Conservation (phyloP, 2,888 invertebrate genomes). For the Melanophora roralis region DNA sequence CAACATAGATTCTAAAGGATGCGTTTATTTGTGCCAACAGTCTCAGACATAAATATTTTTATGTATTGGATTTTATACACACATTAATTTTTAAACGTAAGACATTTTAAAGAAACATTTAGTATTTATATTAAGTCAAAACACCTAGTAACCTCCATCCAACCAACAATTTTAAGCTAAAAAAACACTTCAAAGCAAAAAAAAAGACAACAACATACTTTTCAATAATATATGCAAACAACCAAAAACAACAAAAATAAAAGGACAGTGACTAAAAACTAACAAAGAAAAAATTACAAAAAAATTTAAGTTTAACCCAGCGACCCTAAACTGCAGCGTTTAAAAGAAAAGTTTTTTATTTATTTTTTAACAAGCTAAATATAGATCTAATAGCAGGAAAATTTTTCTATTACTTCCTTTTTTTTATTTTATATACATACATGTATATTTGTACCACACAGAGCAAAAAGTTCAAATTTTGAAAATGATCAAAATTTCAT, state of each 20-base stretch:
- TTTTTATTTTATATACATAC: too few species aligned
- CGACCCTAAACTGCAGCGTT: too few species aligned
- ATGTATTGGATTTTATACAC: not conserved
- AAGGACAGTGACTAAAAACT: slow-evolving; percentile 38
- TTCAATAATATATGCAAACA: not conserved
- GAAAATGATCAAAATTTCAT: too few species aligned
- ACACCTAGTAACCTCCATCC: slow-evolving; percentile 3
- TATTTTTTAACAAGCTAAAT: too few species aligned
- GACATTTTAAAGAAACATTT: slow-evolving; percentile 6
- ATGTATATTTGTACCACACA: too few species aligned
- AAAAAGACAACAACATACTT: slow-evolving; percentile 4
- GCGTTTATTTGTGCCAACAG: too few species aligned
- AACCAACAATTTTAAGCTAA: not conserved
- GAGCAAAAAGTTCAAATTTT: too few species aligned
- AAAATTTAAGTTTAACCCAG: slow-evolving; percentile 19
- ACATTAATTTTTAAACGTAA: slow-evolving; percentile 5
- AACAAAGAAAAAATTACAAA: not conserved
- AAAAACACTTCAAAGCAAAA: not conserved
- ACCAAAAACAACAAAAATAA: not conserved
- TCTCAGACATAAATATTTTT: too few species aligned
- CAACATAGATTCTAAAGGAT: too few species aligned
- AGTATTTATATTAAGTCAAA: slow-evolving; percentile 40
- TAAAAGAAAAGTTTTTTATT: too few species aligned
- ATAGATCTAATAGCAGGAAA: too few species aligned
- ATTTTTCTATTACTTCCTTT: too few species aligned